phyloP scores from a whole-genome alignment of 2,797 vertebrate species.

The Benthosema pterotum region DNA sequence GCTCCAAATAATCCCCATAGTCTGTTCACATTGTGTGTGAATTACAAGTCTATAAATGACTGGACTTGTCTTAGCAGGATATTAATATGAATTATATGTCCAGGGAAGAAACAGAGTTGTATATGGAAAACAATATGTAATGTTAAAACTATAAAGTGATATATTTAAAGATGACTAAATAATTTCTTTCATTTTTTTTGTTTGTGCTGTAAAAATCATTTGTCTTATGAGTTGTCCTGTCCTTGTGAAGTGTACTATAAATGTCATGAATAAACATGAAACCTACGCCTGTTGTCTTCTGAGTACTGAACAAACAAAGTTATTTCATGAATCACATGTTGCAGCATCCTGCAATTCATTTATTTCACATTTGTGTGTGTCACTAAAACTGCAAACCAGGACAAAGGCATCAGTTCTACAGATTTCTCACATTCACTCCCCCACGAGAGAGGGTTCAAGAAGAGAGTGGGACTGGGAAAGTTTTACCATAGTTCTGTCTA shows the following conservation, averaged over 20 bases:
- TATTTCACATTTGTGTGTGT: no score
- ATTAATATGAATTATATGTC: slow-evolving; percentile 26
- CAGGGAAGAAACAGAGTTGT: slow-evolving; percentile 11
- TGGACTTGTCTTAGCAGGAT: slow-evolving; percentile 40
- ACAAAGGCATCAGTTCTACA: no score
- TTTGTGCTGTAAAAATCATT: slow-evolving; percentile 67
- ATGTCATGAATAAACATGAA: slow-evolving; percentile 60
- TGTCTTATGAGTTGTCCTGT: slow-evolving; percentile 59
- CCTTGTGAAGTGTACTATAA: slow-evolving; percentile 67
- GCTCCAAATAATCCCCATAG: slow-evolving; percentile 16
- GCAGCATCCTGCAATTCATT: no score
- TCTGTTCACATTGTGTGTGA: slow-evolving; percentile 28
- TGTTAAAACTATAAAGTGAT: slow-evolving; percentile 58
- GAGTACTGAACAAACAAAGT: no score
- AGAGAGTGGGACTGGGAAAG: no score
- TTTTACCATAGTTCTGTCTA: no score
- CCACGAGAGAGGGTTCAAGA: no score
- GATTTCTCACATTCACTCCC: no score
- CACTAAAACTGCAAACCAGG: no score
- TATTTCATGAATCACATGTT: no score
- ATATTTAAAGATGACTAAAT: slow-evolving; percentile 65
- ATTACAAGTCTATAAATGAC: slow-evolving; percentile 53
- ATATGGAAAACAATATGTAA: slow-evolving; percentile 36
- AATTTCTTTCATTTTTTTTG: slow-evolving; percentile 49
- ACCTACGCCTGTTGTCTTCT: slow-evolving; percentile 4